Evolutionary conservation across 2,113 vertebrate species (phyloP).

Genomic region (Seriola quinqueradiata): DNA sequence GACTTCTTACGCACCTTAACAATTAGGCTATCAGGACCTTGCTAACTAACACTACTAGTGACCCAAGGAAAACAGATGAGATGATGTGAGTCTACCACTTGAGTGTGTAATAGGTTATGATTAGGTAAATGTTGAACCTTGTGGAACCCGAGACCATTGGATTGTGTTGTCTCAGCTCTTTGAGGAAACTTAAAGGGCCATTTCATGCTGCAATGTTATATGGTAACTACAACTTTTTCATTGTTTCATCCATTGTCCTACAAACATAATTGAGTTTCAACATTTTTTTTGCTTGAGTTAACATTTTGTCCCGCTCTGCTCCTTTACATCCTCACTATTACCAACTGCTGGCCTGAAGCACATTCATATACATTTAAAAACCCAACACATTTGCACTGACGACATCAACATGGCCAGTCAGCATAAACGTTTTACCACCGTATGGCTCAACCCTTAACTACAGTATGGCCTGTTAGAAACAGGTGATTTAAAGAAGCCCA

Average conservation of each 20-base stretch:
- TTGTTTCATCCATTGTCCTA: background rate
- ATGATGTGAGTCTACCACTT: background rate
- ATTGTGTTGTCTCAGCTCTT: background rate
- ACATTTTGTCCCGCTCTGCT: background rate
- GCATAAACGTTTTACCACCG: slow-evolving; percentile 45
- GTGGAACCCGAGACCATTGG: background rate
- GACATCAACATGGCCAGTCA: slow-evolving; percentile 49
- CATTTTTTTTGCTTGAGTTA: background rate
- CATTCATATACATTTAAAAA: slow-evolving; percentile 36
- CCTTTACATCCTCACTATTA: background rate
- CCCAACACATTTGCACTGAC: slow-evolving; percentile 42
- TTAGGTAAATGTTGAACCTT: slow-evolving; percentile 6
- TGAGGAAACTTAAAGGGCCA: background rate
- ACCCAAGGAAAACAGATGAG: background rate
- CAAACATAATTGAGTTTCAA: background rate
- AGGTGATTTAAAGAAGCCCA: slow-evolving; percentile 70
- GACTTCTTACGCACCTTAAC: too few species aligned
- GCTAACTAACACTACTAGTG: background rate
- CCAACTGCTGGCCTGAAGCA: slow-evolving; percentile 10
- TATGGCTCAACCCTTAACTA: slow-evolving; percentile 58
- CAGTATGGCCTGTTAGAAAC: slow-evolving; percentile 58
- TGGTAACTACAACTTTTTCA: background rate
- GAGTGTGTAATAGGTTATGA: background rate
- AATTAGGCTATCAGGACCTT: background rate
- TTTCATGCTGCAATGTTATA: background rate